Base-by-base conservation (phyloP, 1,140 invertebrate species). In the Lasioglossum baleicum region DNA sequence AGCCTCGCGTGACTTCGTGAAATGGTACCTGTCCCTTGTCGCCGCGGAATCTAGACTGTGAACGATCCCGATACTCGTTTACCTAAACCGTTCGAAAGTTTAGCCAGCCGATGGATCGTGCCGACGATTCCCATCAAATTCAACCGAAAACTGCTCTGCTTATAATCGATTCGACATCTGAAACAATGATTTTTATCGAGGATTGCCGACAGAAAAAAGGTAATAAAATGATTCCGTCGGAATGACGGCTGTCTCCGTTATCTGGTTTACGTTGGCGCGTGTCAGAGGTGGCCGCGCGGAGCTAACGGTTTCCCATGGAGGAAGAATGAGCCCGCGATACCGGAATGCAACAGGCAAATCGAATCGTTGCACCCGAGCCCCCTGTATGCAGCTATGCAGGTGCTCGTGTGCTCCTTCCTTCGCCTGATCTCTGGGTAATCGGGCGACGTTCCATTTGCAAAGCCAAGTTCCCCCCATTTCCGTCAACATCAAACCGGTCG, bases 331-430 rank as follows among this genome's bases (percentile, higher is more conserved):
- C 48, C 20, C 70, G 61, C 48, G 48, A 48, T 73, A n/a, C 35
- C 22, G 53, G 63, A 67, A 74, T 48, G 51, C 63, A 51, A 67
- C 20, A 73, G 63, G 40, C 72, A 48, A 75, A 53, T 75, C 71
- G 71, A 42, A 53, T 51, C 53, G 7, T 67, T 20, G 17, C 56
- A 42, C n/a, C 48, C 48, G 0, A 5, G 10, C 58, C 10, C 31
- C 8, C 48, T 3, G n/a, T 26, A 40, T 65, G 40, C 26, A 66
- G 65, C 7, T 48, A n/a, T 42, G 4, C 26, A 44, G 42, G 20
- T 48, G 42, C 65, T 2, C 13, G 65, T 26, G 42, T 67, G 61
- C 61, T 40, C 61, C 13, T 64, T 64, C 26, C 20, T 58, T 10
- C 56, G 42, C 42, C n/a, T 4, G 65, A 17, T 48, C 68, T 44